Percentiles rank a stretch among this genome's conserved stretches.
Conservation (phyloP, 1,140 invertebrate species). For the Bathynomus jamesi region DNA sequence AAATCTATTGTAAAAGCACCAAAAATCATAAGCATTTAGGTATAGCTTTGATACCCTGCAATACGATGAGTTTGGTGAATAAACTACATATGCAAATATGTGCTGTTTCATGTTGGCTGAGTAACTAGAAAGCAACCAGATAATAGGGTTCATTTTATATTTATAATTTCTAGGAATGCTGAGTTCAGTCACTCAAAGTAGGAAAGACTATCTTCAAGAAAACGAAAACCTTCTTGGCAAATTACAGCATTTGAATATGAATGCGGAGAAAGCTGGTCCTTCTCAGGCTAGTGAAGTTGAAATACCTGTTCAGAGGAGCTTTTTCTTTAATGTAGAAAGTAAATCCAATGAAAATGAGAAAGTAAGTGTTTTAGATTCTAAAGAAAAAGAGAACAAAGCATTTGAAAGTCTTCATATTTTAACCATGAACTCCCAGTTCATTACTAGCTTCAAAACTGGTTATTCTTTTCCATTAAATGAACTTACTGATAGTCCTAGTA, state of each 20-base stretch:
- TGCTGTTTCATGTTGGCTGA: too few relatives aligned
- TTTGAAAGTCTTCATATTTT: neutral
- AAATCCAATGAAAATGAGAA: too few relatives aligned
- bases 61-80: neutral
- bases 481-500: neutral
- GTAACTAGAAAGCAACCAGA: too few relatives aligned
- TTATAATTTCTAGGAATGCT: neutral
- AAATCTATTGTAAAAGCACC: neutral
- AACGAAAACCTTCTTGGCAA: neutral
- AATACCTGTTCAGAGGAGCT: neutral
- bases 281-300: neutral
- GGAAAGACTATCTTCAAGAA: neutral
- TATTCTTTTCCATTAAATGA: neutral
- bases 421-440: neutral
- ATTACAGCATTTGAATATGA: neutral
- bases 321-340: neutral
- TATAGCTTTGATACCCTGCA: neutral
- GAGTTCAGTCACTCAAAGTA: neutral
- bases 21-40: neutral
- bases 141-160: too few relatives aligned
- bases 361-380: neutral
- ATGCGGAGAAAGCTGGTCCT: neutral
- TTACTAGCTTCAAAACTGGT: neutral
- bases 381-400: neutral
- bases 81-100: neutral